Base-by-base conservation (phyloP, 2,113 vertebrate genomes). In the Ceratotherium simum region DNA sequence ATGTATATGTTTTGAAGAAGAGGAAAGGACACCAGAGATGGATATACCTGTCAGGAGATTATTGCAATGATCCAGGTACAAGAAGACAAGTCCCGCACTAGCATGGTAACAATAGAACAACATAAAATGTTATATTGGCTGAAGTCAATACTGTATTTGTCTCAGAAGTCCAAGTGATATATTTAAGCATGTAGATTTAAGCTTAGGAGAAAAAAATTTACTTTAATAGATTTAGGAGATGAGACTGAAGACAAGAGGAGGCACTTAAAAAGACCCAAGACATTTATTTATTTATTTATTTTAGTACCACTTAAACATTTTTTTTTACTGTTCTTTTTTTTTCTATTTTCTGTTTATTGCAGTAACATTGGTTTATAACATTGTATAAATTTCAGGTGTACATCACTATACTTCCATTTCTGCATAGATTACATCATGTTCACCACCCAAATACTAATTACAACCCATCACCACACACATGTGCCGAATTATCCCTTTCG, bases 131-230 rank as follows among this genome's bases (percentile, higher is more conserved):
- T 54, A 48, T 20, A 14, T 6, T 78, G 56, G 18, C 51, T 80
- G 46, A 87, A 96, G 64, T 95, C 89, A 95, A 78, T 39, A 54
- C 17, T 81, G 29, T 72, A 46, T 80, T 33, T 72, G 90, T 98
- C 95, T 96, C 95, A 31, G 76, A 97, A 96, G 96, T 88, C 78
- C 79, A 90, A 93, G 78, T 98, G 95, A 93, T 97, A 98, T 98
- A 98, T 98, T 69, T 98, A 84, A 67, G 85, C 76, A 98, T 93
- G 95, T 86, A 98, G 96, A 98, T 98, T 98, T 98, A 98, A 98
- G 98, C 97, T 73, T 46, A 5, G 58, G 8, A 67, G 48, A 33
- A 62, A 65, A 83, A 36, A 86, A 48, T 98, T 98, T 97, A 97
- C 94, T 98, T 91, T 98, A 97, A 79, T 60, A 11, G 8, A 84